Conservation (phyloP, 2,888 invertebrate species). For the Trimorus sp. region DNA sequence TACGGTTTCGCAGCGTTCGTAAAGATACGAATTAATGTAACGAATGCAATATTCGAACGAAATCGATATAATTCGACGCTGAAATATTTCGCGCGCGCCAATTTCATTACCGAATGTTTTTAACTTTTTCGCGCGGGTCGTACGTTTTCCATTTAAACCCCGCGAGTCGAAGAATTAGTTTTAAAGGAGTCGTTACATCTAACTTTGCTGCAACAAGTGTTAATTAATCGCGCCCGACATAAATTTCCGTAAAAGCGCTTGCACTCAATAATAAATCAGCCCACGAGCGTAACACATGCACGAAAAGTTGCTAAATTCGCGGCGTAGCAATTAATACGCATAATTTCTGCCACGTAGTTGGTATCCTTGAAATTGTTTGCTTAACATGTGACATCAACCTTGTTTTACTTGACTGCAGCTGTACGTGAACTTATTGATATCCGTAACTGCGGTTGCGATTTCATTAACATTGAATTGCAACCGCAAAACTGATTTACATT, state of each 20-base stretch:
- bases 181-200: constrained; percentile 9
- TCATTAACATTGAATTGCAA: constrained; percentile 43
- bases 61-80: not conserved
- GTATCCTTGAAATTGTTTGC: constrained; percentile 36
- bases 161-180: constrained; percentile 9
- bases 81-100: not conserved
- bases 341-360: constrained; percentile 10
- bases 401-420: constrained; percentile 41
- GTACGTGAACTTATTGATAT: constrained; percentile 42
- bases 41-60: not conserved
- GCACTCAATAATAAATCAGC: constrained; percentile 4
- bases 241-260: constrained; percentile 19
- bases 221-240: constrained; percentile 29
- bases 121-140: not conserved
- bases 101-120: not conserved
- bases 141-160: constrained; percentile 18
- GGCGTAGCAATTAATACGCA: constrained; percentile 13
- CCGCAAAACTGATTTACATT: constrained; percentile 21
- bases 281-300: constrained; percentile 6
- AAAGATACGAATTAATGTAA: not conserved
- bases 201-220: constrained; percentile 30
- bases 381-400: constrained; percentile 62
- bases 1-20: not conserved
- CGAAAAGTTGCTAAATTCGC: constrained; percentile 10
- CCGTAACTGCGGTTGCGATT: constrained; percentile 28